Percentiles rank a stretch among this genome's conserved stretches.
These are phyloP conservation scores for Gobio gobio DNA, from an alignment of 2,113 vertebrate species.

Conservation along the genomic window DNA sequence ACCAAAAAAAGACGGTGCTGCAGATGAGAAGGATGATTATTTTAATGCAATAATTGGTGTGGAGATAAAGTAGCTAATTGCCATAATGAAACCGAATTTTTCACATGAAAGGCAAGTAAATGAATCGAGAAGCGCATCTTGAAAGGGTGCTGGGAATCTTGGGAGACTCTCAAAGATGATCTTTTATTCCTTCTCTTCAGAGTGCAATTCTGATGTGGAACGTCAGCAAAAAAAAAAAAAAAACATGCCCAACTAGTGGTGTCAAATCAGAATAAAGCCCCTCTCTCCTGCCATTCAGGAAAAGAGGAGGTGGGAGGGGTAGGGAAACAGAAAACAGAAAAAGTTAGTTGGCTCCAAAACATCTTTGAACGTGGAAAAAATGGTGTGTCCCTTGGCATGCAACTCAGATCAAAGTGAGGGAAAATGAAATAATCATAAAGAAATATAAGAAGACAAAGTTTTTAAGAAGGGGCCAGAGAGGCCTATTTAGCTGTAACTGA, in stretches of 20 bases:
- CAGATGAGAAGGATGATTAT: conserved; percentile 59
- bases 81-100: conserved; percentile 70
- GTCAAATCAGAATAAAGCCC: conserved; percentile 57
- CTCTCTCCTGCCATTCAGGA: conserved; percentile 47
- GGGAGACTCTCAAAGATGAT: conserved; percentile 68
- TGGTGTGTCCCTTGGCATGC: conserved; percentile 32
- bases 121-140: conserved; percentile 67
- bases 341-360: conserved; percentile 50
- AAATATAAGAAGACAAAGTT: conserved; percentile 51
- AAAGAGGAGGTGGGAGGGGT: conserved; percentile 41
- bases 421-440: conserved; percentile 63
- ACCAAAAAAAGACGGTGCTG: neutral
- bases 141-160: conserved; percentile 62
- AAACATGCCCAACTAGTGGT: conserved; percentile 41
- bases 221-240: conserved; percentile 24
- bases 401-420: conserved; percentile 50
- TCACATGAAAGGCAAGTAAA: conserved; percentile 73
- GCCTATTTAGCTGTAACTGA: conserved; percentile 29
- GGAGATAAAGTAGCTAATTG: conserved; percentile 72
- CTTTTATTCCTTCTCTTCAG: conserved; percentile 65
- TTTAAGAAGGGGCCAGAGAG: conserved; percentile 37
- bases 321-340: conserved; percentile 40
- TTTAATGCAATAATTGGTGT: conserved; percentile 71
- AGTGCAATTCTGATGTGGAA: conserved; percentile 43
- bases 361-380: conserved; percentile 45